phyloP scores from a whole-genome alignment of 2,797 vertebrate genomes.

The Leuciscus waleckii region DNA sequence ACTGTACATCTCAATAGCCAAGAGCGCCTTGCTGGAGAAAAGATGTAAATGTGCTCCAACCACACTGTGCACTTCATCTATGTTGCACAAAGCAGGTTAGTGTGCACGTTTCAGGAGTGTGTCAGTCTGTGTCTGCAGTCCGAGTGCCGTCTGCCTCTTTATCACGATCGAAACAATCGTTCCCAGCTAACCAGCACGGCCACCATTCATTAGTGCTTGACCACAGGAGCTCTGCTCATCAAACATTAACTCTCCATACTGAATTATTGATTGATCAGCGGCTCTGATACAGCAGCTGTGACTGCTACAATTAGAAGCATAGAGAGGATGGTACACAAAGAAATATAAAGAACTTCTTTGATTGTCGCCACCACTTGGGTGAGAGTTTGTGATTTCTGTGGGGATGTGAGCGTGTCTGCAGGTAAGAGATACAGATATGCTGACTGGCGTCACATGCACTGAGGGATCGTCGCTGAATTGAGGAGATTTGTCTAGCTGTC shows the following conservation, averaged over 20 bases:
- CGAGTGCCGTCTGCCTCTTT: constrained; percentile 27
- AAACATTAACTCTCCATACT: constrained; percentile 81
- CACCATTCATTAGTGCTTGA: constrained; percentile 84
- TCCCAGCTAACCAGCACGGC: constrained; percentile 71
- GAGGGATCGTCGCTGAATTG: constrained; percentile 16
- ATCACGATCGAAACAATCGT: constrained; percentile 52
- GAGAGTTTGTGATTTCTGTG: constrained; percentile 14
- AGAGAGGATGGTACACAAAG: constrained; percentile 58
- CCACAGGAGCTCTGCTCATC: constrained; percentile 81
- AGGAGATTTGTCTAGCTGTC: constrained; percentile 44
- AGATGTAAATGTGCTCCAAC: not conserved
- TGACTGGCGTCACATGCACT: not conserved
- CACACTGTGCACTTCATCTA: not conserved
- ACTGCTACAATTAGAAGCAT: constrained; percentile 74
- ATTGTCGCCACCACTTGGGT: not conserved
- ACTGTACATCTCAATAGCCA: not conserved
- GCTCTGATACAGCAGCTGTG: constrained; percentile 78
- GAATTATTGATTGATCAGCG: constrained; percentile 86
- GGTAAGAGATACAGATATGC: constrained; percentile 28
- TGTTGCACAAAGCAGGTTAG: constrained; percentile 6
- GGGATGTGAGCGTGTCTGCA: constrained; percentile 1
- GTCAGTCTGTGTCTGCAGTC: constrained; percentile 24
- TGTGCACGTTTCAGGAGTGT: not conserved
- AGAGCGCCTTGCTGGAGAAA: not conserved
- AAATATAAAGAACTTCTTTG: constrained; percentile 47